These are phyloP conservation scores for Tichodroma muraria DNA, from an alignment of 2,113 vertebrate species.

Conservation along the genomic window DNA sequence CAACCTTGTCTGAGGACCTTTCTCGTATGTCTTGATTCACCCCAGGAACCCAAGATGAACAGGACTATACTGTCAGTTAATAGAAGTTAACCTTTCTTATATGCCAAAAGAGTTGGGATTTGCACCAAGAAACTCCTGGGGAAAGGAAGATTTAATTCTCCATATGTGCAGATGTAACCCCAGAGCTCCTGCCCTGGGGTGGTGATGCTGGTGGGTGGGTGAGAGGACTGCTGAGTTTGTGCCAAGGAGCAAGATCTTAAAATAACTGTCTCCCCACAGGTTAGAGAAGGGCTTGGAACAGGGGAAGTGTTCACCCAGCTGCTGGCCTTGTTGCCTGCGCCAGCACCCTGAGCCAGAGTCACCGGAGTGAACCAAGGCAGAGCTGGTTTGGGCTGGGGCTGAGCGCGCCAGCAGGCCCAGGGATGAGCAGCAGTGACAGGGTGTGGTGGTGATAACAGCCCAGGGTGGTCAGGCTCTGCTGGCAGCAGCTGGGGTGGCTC, in stretches of 20 bases:
- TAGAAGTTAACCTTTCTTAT: neutral
- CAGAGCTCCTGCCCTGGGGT: neutral
- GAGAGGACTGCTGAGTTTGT: neutral
- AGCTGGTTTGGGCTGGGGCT: neutral
- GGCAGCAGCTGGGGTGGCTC: neutral
- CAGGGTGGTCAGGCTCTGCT: neutral
- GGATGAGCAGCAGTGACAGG: neutral
- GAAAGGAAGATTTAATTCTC: neutral
- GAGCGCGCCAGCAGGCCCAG: too few relatives aligned
- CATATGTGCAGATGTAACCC: neutral
- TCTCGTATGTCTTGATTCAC: neutral
- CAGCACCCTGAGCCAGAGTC: neutral
- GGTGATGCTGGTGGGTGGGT: neutral
- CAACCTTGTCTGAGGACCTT: neutral
- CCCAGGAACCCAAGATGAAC: neutral
- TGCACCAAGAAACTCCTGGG: neutral
- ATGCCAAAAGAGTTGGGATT: neutral
- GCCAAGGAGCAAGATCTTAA: neutral
- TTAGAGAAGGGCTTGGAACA: neutral
- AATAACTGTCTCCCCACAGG: neutral
- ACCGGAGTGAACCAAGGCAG: neutral
- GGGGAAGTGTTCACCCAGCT: neutral
- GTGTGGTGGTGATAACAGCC: accelerated
- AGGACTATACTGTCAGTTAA: neutral
- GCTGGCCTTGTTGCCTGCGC: neutral